phyloP scores from a whole-genome alignment of 1,140 invertebrate genomes.

The Streblospio benedicti region DNA sequence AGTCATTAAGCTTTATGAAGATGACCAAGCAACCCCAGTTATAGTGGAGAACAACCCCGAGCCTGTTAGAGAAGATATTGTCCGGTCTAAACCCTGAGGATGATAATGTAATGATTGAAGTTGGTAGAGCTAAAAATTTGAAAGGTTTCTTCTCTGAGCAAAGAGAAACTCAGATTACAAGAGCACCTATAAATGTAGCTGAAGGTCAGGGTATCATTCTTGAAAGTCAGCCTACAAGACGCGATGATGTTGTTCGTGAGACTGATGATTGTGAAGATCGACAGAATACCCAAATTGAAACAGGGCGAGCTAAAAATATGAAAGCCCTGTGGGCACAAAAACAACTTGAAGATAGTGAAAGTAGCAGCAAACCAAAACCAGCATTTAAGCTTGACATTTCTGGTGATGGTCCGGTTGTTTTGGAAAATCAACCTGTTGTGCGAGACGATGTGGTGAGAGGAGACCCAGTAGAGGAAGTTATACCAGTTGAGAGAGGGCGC shows the following conservation, averaged over 20 bases:
- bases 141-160: neutral
- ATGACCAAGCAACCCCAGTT: neutral
- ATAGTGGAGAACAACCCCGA: constrained; percentile 13
- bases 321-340: neutral
- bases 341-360: neutral
- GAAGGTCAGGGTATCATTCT: neutral
- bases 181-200: neutral
- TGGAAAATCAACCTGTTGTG: neutral
- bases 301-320: neutral
- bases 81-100: neutral
- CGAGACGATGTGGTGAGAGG: neutral
- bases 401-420: neutral
- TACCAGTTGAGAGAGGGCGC: neutral
- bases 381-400: constrained; percentile 2
- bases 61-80: constrained; percentile 5
- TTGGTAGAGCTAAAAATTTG: constrained; percentile 2
- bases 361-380: neutral
- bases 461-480: constrained; percentile 1
- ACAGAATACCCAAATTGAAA: neutral
- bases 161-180: neutral
- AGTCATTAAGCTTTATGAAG: constrained; percentile 10
- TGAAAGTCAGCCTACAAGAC: constrained; percentile 11
- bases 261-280: neutral
- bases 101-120: neutral
- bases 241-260: constrained; percentile 7